Evolutionary conservation across 1,140 invertebrate genomes (phyloP).

Genomic region (Aleiodes sp.): DNA sequence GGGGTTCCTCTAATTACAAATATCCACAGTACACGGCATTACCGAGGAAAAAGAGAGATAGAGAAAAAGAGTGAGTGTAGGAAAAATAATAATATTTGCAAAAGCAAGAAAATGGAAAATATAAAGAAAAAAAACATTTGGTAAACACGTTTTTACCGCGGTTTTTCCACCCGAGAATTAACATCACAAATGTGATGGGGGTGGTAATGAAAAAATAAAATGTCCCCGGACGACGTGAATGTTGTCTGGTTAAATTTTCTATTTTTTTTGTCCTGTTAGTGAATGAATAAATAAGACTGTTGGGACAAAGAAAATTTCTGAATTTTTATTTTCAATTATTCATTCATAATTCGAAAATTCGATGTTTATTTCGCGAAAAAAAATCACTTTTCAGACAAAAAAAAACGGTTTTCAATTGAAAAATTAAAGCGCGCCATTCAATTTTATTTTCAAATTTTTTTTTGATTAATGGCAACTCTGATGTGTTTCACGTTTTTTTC

Average conservation of each 20-base stretch:
- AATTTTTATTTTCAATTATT: background rate
- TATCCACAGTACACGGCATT: slow-evolving; percentile 46
- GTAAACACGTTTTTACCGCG: slow-evolving; percentile 6
- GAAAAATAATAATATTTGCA: background rate
- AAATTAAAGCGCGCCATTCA: no score
- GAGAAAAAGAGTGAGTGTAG: background rate
- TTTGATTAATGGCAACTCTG: no score
- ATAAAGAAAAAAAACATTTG: slow-evolving; percentile 15
- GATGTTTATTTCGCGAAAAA: no score
- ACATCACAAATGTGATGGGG: slow-evolving; percentile 30
- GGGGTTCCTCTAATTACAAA: slow-evolving; percentile 58
- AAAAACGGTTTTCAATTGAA: no score
- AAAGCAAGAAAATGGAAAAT: slow-evolving; percentile 1
- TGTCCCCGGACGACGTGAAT: background rate
- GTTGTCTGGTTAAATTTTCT: background rate
- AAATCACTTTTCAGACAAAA: no score
- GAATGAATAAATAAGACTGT: no score
- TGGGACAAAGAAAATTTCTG: no score
- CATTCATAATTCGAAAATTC: background rate
- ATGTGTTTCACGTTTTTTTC: no score
- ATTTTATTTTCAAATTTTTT: no score
- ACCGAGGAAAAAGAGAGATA: background rate
- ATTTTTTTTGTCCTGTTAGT: background rate
- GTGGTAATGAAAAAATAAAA: slow-evolving; percentile 34
- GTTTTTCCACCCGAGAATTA: slow-evolving; percentile 24